A percentile compares a stretch with the other conserved stretches of the same genome.
Conservation (phyloP, 2,888 invertebrate species). For the Tachystola acroxantha region DNA sequence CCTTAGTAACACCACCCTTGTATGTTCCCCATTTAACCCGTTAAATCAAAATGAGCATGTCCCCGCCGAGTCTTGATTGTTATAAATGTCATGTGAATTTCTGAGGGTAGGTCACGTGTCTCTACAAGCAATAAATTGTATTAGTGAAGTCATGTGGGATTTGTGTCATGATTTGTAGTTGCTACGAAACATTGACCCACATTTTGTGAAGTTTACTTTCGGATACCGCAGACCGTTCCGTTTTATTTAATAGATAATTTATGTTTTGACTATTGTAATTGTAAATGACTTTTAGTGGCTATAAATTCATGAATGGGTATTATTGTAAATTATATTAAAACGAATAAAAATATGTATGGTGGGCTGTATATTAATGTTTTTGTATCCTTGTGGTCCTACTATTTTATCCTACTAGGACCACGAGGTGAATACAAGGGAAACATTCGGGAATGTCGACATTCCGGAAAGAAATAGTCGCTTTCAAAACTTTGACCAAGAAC, state of each 20-base stretch:
- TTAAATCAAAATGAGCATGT: conserved; percentile 8
- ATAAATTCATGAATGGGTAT: conserved; percentile 43
- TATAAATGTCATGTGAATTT: conserved; percentile 22
- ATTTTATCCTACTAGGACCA: no score
- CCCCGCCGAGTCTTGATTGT: conserved; percentile 12
- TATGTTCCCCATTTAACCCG: conserved; percentile 8
- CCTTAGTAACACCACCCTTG: no score
- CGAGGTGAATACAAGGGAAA: no score
- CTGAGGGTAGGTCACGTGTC: conserved; percentile 29
- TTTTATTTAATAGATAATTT: conserved; percentile 33
- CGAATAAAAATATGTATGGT: conserved; percentile 1
- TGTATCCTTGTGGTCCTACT: no score
- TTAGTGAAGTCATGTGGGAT: conserved; percentile 31
- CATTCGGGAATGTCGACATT: no score
- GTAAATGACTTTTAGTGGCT: conserved; percentile 47
- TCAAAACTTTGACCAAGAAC: no score
- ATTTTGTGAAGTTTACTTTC: conserved; percentile 28
- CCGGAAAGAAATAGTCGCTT: no score
- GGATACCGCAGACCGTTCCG: conserved; percentile 22
- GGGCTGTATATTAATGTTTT: no score
- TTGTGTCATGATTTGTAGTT: conserved; percentile 42
- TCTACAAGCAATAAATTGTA: conserved; percentile 24
- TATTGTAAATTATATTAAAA: conserved; percentile 2
- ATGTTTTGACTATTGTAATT: conserved; percentile 24
- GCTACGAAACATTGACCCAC: conserved; percentile 37